phyloP scores from a whole-genome alignment of 2,113 vertebrate species.

The Isichthys henryi region DNA sequence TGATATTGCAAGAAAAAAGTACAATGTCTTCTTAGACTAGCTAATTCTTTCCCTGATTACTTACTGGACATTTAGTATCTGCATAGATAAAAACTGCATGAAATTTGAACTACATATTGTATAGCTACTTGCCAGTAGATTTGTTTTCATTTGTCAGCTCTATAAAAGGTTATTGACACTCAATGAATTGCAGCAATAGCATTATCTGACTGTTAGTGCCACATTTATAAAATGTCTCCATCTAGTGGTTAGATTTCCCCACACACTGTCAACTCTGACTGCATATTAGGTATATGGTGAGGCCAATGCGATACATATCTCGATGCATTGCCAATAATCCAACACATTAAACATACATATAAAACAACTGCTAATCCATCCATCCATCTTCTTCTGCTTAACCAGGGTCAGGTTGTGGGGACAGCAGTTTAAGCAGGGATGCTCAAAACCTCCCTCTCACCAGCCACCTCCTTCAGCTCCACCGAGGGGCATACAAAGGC shows the following conservation, averaged over 20 bases:
- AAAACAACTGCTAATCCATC: not conserved
- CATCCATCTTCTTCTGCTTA: too few relatives aligned
- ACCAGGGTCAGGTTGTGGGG: too few relatives aligned
- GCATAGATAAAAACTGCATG: not conserved
- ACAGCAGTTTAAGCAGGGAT: too few relatives aligned
- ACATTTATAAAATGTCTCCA: constrained; percentile 19
- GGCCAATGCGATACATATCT: not conserved
- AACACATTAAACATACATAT: not conserved
- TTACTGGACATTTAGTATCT: not conserved
- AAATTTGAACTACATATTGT: not conserved
- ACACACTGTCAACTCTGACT: not conserved
- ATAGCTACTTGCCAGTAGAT: not conserved
- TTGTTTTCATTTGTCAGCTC: not conserved
- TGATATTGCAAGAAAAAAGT: not conserved
- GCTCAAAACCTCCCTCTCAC: too few relatives aligned
- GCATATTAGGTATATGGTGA: not conserved
- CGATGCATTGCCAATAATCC: not conserved
- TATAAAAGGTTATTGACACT: not conserved
- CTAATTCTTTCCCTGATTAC: not conserved
- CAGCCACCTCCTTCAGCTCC: too few relatives aligned
- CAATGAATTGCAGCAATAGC: not conserved
- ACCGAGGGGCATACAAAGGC: too few relatives aligned
- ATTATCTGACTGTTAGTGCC: not conserved
- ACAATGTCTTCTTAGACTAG: not conserved
- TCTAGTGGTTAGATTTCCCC: constrained; percentile 29